These are phyloP conservation scores for Phasianus colchicus DNA, from an alignment of 2,113 vertebrate genomes.

Conservation along the genomic window DNA sequence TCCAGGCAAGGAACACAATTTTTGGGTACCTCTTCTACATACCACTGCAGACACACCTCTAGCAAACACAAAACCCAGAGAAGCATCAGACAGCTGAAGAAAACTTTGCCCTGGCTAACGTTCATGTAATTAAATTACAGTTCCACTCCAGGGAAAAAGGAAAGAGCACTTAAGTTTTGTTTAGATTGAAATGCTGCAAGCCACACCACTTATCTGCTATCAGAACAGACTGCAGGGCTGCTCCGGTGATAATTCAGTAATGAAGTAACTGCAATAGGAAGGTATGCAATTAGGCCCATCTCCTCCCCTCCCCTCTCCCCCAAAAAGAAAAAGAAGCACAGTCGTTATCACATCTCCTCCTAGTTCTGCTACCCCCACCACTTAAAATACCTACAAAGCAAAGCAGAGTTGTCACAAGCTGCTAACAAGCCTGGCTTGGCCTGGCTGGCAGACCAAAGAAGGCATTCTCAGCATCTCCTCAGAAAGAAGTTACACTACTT, in stretches of 20 bases:
- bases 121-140: conserved; percentile 8
- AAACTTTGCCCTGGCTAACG: conserved; percentile 25
- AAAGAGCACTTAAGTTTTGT: conserved; percentile 59
- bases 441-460: conserved; percentile 4
- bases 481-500: background rate
- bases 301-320: background rate
- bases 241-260: conserved; percentile 39
- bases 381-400: conserved; percentile 57
- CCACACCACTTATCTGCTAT: conserved; percentile 52
- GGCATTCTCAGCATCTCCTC: conserved; percentile 7
- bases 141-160: conserved; percentile 47
- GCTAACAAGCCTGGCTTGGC: conserved; percentile 26
- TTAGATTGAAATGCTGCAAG: conserved; percentile 47
- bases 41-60: background rate
- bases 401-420: conserved; percentile 36
- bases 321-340: background rate
- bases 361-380: conserved; percentile 21
- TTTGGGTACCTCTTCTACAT: background rate
- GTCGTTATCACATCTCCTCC: conserved; percentile 26
- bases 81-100: conserved; percentile 15
- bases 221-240: conserved; percentile 41
- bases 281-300: conserved; percentile 38
- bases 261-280: conserved; percentile 54
- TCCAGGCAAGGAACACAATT: conserved; percentile 14
- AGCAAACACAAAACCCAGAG: background rate